phyloP scores from a whole-genome alignment of 2,113 vertebrate genomes.

The Cryptomyrus ogoouensis region DNA sequence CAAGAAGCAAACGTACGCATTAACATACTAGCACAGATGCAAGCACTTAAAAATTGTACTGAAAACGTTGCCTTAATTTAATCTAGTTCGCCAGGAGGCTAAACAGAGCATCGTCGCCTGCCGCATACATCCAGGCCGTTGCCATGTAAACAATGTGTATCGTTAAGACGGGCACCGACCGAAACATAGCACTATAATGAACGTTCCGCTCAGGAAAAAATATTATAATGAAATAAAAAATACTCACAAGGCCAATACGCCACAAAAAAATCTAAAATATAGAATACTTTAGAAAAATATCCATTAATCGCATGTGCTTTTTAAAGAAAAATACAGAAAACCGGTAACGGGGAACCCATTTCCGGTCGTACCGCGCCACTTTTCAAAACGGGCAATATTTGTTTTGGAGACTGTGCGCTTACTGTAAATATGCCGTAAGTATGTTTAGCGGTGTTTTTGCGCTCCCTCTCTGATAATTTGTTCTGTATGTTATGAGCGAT shows the following conservation, averaged over 20 bases:
- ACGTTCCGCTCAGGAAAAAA: background rate
- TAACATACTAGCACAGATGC: background rate
- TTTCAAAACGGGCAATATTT: slow-evolving; percentile 22
- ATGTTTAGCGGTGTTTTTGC: background rate
- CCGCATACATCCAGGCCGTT: slow-evolving; percentile 29
- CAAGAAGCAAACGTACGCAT: background rate
- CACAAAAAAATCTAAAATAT: background rate
- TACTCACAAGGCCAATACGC: background rate
- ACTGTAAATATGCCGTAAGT: slow-evolving; percentile 16
- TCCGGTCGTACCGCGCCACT: slow-evolving; percentile 40
- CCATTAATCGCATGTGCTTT: background rate
- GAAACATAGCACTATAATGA: slow-evolving; percentile 14
- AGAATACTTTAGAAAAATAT: background rate
- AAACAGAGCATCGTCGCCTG: background rate
- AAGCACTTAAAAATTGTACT: background rate
- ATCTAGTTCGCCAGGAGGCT: background rate
- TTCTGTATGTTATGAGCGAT: background rate
- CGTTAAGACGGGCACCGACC: slow-evolving; percentile 26
- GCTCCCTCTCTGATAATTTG: background rate
- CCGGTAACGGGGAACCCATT: slow-evolving; percentile 25
- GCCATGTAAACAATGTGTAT: slow-evolving; percentile 51
- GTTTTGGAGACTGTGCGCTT: background rate
- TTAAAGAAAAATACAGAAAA: background rate
- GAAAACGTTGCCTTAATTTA: background rate
- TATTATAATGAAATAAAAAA: background rate